These are phyloP conservation scores for Psittacula derbiana DNA, from an alignment of 2,797 vertebrate species.

Conservation along the genomic window DNA sequence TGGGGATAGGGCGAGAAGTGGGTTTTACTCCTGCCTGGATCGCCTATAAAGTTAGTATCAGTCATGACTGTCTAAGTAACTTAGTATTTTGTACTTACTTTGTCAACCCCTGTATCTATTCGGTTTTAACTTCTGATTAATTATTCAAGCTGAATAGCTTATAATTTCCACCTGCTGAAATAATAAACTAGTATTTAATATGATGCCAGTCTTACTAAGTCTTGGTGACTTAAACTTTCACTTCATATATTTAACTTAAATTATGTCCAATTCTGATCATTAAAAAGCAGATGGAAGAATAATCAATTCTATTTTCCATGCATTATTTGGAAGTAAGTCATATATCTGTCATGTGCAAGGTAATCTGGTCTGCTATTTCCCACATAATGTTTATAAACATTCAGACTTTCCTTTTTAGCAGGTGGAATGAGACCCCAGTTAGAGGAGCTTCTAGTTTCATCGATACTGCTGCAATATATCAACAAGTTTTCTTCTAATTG, in stretches of 20 bases:
- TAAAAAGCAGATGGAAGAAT: slow-evolving; percentile 5
- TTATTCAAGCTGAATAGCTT: background rate
- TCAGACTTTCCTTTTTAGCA: background rate
- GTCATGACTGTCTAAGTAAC: background rate
- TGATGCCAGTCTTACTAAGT: background rate
- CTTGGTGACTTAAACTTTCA: background rate
- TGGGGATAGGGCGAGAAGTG: background rate
- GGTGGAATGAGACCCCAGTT: background rate
- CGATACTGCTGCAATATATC: background rate
- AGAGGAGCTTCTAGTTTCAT: background rate
- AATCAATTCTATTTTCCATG: slow-evolving; percentile 24
- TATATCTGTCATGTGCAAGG: background rate
- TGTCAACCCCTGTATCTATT: background rate
- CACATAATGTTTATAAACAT: background rate
- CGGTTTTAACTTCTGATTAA: background rate
- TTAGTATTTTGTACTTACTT: background rate
- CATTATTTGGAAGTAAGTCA: slow-evolving; percentile 14
- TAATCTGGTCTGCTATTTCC: slow-evolving; percentile 5
- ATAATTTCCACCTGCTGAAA: background rate
- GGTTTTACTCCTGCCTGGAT: background rate
- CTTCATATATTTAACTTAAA: slow-evolving; percentile 44
- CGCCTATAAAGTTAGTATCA: background rate
- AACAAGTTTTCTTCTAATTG: slow-evolving; percentile 28
- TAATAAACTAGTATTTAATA: slow-evolving; percentile 16
- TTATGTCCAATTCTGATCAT: slow-evolving; percentile 38